These are phyloP conservation scores for Chouioia cunea DNA, from an alignment of 2,888 invertebrate species.

Conservation along the genomic window DNA sequence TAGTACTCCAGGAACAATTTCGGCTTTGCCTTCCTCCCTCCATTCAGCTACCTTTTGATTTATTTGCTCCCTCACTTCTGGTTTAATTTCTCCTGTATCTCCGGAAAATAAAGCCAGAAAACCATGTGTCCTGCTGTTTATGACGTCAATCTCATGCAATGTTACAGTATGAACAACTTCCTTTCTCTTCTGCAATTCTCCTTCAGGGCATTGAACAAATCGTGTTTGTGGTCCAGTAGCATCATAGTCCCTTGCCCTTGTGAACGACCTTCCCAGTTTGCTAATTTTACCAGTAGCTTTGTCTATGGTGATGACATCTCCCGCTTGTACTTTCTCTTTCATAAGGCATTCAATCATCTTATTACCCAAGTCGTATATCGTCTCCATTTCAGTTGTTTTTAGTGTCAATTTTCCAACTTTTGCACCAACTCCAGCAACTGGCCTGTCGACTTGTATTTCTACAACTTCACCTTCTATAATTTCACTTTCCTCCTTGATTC, in stretches of 20 bases:
- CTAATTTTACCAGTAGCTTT: slow-evolving; percentile 97
- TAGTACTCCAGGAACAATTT: slow-evolving; percentile 97
- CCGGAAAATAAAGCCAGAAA: slow-evolving; percentile 97
- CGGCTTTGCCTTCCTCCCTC: slow-evolving; percentile 99
- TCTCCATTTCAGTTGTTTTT: slow-evolving; percentile 99
- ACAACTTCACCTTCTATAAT: slow-evolving; percentile 99
- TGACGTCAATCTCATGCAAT: slow-evolving; percentile 99
- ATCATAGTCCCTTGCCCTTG: slow-evolving; percentile 96
- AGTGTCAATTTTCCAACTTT: slow-evolving; percentile 94
- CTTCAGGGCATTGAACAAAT: slow-evolving; percentile 98
- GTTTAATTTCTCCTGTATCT: slow-evolving; percentile 99
- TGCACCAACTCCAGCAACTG: slow-evolving; percentile 89
- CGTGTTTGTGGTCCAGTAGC: slow-evolving; percentile 89
- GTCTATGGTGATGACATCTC: slow-evolving; percentile 98
- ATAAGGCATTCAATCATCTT: slow-evolving; percentile 98
- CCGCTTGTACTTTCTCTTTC: slow-evolving; percentile 94
- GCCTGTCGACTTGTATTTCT: slow-evolving; percentile 95
- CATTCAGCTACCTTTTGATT: slow-evolving; percentile 98
- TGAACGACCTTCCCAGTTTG: slow-evolving; percentile 92
- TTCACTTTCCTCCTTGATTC: slow-evolving; percentile 97
- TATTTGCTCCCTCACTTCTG: slow-evolving; percentile 97
- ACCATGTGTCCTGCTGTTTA: slow-evolving; percentile 97
- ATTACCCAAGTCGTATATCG: slow-evolving; percentile 96
- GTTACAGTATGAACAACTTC: slow-evolving; percentile 98
- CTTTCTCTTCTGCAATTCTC: slow-evolving; percentile 97